These are phyloP conservation scores for Phylloscopus trochiloides DNA, from an alignment of 2,113 vertebrate species.

Conservation along the genomic window DNA sequence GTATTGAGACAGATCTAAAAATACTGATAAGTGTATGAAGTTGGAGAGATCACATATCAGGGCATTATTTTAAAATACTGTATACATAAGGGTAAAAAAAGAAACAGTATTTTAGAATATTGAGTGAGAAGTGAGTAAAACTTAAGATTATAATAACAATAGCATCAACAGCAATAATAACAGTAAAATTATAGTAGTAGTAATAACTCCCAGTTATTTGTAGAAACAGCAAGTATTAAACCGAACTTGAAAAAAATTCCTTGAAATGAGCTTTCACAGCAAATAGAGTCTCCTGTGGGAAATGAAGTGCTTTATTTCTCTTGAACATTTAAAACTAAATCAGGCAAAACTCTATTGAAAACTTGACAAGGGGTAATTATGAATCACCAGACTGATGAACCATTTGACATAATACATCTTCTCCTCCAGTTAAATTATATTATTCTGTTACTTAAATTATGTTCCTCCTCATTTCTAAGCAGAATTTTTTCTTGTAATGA, in stretches of 20 bases:
- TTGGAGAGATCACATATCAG: background rate
- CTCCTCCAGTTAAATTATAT: background rate
- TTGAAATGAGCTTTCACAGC: background rate
- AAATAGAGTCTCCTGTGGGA: background rate
- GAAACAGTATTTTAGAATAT: background rate
- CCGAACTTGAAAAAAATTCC: background rate
- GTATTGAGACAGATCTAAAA: background rate
- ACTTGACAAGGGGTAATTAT: conserved; percentile 2
- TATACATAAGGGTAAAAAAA: background rate
- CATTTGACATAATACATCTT: conserved; percentile 19
- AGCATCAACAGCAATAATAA: background rate
- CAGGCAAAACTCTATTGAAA: background rate
- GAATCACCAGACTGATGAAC: conserved; percentile 14
- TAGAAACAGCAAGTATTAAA: background rate
- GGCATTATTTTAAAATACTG: background rate
- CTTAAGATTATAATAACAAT: background rate
- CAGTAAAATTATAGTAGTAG: background rate
- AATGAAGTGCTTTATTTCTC: background rate
- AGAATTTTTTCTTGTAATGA: background rate
- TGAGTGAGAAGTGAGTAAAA: accelerated
- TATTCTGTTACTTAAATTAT: background rate
- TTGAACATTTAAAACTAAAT: conserved; percentile 17
- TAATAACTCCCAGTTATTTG: background rate
- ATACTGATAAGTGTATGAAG: background rate
- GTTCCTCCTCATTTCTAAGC: background rate